Evolutionary conservation across 1,140 invertebrate genomes (phyloP).

Genomic region (Drosophila pruinosa): DNA sequence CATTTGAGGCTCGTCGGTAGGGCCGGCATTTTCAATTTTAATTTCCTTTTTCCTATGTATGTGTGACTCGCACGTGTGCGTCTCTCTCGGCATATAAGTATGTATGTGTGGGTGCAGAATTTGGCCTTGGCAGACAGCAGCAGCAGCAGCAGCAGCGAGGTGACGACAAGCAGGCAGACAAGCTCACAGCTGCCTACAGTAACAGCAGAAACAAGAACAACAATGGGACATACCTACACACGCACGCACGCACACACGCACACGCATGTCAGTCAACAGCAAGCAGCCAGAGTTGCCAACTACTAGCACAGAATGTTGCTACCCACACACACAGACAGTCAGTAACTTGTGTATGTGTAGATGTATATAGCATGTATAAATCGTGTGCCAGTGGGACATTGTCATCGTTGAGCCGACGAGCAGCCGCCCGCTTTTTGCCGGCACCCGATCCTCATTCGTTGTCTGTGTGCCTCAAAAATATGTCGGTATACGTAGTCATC

Average conservation of each 20-base stretch:
- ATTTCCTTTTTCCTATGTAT: slow-evolving; percentile 82
- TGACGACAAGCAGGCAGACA: slow-evolving; percentile 53
- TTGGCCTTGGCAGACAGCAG: slow-evolving; percentile 70
- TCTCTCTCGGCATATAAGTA: slow-evolving; percentile 17
- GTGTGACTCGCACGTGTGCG: slow-evolving; percentile 54
- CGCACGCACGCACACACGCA: slow-evolving; percentile 2
- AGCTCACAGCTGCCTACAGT: slow-evolving; percentile 38
- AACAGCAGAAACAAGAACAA: slow-evolving; percentile 40
- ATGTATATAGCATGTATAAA: slow-evolving; percentile 23
- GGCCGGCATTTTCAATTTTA: slow-evolving; percentile 79
- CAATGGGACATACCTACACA: slow-evolving; percentile 32
- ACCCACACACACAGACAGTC: slow-evolving; percentile 36
- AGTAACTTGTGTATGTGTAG: slow-evolving; percentile 18
- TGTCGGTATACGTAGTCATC: neutral
- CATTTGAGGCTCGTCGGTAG: slow-evolving; percentile 61
- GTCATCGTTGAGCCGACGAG: slow-evolving; percentile 61
- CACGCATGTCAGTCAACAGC: slow-evolving; percentile 40
- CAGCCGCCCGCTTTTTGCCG: slow-evolving; percentile 58
- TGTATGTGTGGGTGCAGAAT: slow-evolving; percentile 64
- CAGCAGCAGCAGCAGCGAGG: slow-evolving; percentile 29
- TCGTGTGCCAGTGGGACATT: slow-evolving; percentile 59
- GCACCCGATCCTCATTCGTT: slow-evolving; percentile 69
- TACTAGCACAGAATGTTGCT: slow-evolving; percentile 33
- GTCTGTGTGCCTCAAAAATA: slow-evolving; percentile 30
- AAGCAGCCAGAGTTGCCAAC: slow-evolving; percentile 49